Evolutionary conservation across 2,888 invertebrate species (phyloP).

Genomic region (Meghimatium bilineatum): DNA sequence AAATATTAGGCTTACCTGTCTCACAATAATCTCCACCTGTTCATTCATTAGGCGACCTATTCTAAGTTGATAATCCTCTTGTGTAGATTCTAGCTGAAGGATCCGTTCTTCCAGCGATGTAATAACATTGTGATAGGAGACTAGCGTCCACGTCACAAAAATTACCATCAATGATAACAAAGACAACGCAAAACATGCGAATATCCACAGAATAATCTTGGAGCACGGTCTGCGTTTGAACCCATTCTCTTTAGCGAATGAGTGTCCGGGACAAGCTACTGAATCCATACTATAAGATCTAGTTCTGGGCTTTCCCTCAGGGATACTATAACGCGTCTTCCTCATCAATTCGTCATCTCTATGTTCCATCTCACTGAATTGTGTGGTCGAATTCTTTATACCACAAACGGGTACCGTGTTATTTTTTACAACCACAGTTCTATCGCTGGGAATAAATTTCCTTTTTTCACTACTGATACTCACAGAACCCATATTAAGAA

Average conservation of each 20-base stretch:
- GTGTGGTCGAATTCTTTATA: neutral
- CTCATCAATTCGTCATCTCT: neutral
- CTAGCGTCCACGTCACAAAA: constrained; percentile 55
- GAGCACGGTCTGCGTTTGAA: constrained; percentile 43
- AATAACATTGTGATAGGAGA: constrained; percentile 53
- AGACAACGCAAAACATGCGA: constrained; percentile 54
- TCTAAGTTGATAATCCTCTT: constrained; percentile 36
- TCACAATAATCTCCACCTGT: neutral
- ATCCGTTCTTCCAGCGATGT: constrained; percentile 53
- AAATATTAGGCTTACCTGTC: constrained; percentile 24
- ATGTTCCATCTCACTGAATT: neutral
- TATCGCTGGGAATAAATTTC: neutral
- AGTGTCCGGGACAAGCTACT: neutral
- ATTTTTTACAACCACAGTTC: neutral
- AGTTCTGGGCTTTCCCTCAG: constrained; percentile 3
- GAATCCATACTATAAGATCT: constrained; percentile 2
- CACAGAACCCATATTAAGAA: neutral
- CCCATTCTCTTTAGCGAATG: neutral
- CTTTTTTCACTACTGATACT: neutral
- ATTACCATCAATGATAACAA: constrained; percentile 53
- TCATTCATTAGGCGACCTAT: constrained; percentile 15
- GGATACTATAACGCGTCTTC: neutral
- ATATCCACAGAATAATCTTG: constrained; percentile 55
- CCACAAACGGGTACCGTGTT: neutral
- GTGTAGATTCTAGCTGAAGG: constrained; percentile 41